Conservation (phyloP, 2,113 vertebrate species). For the Gopherus evgoodei region DNA sequence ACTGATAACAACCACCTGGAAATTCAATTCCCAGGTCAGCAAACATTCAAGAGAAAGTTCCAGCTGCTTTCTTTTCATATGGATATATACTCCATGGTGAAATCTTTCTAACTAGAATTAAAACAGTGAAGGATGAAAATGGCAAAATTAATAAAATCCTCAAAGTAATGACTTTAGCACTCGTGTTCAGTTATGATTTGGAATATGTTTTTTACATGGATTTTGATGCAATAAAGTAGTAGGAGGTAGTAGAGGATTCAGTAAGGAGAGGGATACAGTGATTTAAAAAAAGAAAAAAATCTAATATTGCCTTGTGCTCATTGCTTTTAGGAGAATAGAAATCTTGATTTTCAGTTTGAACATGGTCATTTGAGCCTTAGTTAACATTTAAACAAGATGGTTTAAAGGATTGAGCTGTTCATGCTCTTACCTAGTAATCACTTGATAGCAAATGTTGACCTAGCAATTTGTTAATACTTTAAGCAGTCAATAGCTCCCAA, state of each 20-base stretch:
- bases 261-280: neutral
- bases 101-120: neutral
- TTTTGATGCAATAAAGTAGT: neutral
- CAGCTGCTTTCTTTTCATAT: neutral
- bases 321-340: neutral
- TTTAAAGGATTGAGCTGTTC: neutral
- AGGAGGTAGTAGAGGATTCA: neutral
- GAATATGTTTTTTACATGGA: neutral
- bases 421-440: neutral
- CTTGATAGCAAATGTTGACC: neutral
- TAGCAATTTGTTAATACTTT: neutral
- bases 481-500: neutral
- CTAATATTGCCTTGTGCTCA: neutral
- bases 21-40: neutral
- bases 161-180: neutral
- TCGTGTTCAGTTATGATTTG: neutral
- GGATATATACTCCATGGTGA: neutral
- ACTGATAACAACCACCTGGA: accelerated
- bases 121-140: neutral
- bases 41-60: neutral
- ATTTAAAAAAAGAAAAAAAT: neutral
- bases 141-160: neutral
- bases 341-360: neutral
- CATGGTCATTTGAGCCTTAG: neutral
- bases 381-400: neutral